Base-by-base conservation (phyloP, 2,113 vertebrate species). In the Brevimyrus niger region DNA sequence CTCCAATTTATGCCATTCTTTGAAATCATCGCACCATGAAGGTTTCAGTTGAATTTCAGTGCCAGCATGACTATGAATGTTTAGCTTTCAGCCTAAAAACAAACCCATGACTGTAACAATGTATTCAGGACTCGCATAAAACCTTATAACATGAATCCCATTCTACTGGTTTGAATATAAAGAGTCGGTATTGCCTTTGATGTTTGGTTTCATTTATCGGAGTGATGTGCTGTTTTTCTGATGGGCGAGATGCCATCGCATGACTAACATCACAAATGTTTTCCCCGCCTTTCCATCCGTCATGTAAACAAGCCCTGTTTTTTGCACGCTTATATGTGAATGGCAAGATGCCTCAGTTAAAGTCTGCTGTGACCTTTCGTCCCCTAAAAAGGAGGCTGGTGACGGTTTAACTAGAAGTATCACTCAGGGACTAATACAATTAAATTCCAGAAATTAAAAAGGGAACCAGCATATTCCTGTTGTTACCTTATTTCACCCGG, bases 331-430 rank as follows among this genome's bases (percentile, higher is more conserved):
- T 48, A 48, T 4, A 48, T 47, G 8, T 86, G 19, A 48, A 11
- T 13, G 48, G 9, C 15, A 19, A 58, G 53, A 23, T 35, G 53
- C 38, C 80, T 46, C 35, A 83, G 13, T 55, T 21, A 23, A 87
- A 35, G 8, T 15, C 85, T 23, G 19, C 23, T 51, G 15, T 19
- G 23, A 61, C 17, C 19, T 53, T 42, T 58, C 19, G 31, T 55
- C 55, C 35, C 27, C 17, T 11, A 55, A 35, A 44, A 87, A 87
- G 51, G 51, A 87, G 53, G 8, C 35, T 44, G 27, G 17, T 58
- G 51, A 21, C 23, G 88, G 51, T 61, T 89, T 48, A 84, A 84
- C 17, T 51, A 89, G 50, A 89, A 80, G 50, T 61, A 47, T n/a
- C 35, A 84, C 88, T 48, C n/a, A 9, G 23, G 88, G 19, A 89